Conservation (phyloP, 2,888 invertebrate species). For the Kryphioiulus occultus region DNA sequence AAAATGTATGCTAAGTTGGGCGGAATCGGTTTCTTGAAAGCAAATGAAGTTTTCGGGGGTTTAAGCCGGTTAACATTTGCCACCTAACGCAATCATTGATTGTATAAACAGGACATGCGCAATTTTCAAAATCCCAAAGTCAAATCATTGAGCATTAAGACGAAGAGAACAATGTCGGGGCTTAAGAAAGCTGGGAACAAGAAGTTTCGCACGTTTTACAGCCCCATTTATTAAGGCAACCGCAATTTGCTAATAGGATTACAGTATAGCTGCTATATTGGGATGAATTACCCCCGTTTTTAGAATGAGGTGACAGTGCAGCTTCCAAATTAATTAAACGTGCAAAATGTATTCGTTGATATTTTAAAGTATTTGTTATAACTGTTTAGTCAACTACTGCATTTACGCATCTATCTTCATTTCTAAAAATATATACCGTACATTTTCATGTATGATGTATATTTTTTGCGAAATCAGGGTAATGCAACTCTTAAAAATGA, state of each 20-base stretch:
- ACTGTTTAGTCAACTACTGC: not conserved
- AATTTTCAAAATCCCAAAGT: conserved; percentile 12
- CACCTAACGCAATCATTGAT: conserved; percentile 17
- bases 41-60: not conserved
- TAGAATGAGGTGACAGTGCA: not conserved
- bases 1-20: not conserved
- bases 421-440: too few species aligned
- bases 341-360: not conserved
- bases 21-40: not conserved
- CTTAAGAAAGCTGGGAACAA: conserved; percentile 20
- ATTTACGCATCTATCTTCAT: too few species aligned
- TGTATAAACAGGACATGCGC: conserved; percentile 32
- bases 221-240: conserved; percentile 46
- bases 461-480: not conserved
- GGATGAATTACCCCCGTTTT: not conserved
- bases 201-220: conserved; percentile 33
- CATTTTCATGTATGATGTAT: too few species aligned
- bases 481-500: not conserved
- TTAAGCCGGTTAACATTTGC: conserved; percentile 29
- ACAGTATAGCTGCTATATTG: not conserved
- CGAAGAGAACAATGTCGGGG: not conserved
- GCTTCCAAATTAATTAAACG: not conserved
- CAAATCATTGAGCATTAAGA: conserved; percentile 33
- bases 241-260: conserved; percentile 50
- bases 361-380: not conserved